Conservation (phyloP, 2,888 invertebrate genomes). For the Eupithecia pulchellata region DNA sequence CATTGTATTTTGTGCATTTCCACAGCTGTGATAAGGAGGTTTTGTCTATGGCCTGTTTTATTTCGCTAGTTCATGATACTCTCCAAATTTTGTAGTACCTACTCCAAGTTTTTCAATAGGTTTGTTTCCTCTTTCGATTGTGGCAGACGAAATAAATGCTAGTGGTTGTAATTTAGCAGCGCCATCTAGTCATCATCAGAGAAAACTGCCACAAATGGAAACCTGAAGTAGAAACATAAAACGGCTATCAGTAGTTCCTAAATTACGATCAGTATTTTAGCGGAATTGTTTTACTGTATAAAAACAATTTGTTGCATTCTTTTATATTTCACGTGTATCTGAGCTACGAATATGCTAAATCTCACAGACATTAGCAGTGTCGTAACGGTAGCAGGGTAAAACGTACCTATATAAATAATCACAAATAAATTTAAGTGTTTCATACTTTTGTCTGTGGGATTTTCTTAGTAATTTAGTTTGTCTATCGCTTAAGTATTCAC, state of each 20-base stretch:
- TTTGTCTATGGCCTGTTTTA: constrained; percentile 76
- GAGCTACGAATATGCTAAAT: neutral
- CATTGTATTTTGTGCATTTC: constrained; percentile 79
- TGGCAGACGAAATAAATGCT: neutral
- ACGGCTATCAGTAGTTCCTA: constrained; percentile 81
- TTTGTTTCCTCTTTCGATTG: neutral
- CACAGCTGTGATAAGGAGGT: constrained; percentile 82
- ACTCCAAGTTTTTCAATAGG: constrained; percentile 35
- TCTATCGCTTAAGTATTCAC: constrained; percentile 7
- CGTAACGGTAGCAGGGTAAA: constrained; percentile 63
- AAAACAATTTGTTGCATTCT: neutral
- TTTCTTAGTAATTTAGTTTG: constrained; percentile 32
- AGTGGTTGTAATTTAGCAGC: neutral
- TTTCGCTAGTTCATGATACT: constrained; percentile 53
- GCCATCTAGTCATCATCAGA: neutral
- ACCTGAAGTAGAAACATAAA: constrained; percentile 22
- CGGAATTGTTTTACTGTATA: constrained; percentile 46
- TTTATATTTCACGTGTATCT: neutral
- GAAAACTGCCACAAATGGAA: constrained; percentile 4
- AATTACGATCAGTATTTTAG: constrained; percentile 82
- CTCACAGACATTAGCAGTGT: neutral
- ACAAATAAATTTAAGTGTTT: constrained; percentile 49
- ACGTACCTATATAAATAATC: constrained; percentile 59
- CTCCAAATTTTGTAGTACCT: constrained; percentile 50
- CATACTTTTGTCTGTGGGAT: constrained; percentile 62